Conservation (phyloP, 2,113 vertebrate genomes). For the Tychaedon coryphoeus region DNA sequence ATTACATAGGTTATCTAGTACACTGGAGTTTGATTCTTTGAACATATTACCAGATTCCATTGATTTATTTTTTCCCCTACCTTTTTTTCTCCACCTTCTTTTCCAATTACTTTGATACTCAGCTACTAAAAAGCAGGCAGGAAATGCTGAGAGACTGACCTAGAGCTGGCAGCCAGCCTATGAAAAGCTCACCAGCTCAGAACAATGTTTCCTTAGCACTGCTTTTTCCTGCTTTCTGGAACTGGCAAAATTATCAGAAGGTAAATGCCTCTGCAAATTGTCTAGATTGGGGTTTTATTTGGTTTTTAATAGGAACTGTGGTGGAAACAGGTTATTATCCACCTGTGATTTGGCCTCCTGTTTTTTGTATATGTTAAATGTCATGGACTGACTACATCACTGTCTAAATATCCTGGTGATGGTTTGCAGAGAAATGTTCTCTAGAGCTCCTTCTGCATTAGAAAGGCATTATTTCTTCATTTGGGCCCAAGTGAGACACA, state of each 20-base stretch:
- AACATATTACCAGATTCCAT: neutral
- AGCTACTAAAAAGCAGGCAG: neutral
- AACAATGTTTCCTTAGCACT: neutral
- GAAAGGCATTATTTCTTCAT: neutral
- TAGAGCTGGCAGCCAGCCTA: neutral
- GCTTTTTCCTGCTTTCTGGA: neutral
- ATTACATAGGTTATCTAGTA: neutral
- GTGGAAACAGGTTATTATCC: neutral
- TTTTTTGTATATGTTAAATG: neutral
- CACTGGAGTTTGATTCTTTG: neutral
- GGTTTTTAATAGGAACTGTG: neutral
- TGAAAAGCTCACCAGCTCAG: neutral
- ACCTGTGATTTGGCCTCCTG: neutral
- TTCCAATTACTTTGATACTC: neutral
- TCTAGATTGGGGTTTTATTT: neutral
- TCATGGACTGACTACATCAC: neutral
- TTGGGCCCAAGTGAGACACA: fast-evolving
- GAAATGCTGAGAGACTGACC: neutral
- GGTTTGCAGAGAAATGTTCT: neutral
- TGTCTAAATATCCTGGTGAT: fast-evolving
- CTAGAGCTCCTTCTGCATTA: neutral
- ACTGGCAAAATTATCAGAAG: neutral
- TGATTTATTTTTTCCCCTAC: neutral
- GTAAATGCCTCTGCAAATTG: neutral
- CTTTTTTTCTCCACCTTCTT: neutral